Base-by-base conservation (phyloP, 2,797 vertebrate genomes). In the Eremophila alpestris region DNA sequence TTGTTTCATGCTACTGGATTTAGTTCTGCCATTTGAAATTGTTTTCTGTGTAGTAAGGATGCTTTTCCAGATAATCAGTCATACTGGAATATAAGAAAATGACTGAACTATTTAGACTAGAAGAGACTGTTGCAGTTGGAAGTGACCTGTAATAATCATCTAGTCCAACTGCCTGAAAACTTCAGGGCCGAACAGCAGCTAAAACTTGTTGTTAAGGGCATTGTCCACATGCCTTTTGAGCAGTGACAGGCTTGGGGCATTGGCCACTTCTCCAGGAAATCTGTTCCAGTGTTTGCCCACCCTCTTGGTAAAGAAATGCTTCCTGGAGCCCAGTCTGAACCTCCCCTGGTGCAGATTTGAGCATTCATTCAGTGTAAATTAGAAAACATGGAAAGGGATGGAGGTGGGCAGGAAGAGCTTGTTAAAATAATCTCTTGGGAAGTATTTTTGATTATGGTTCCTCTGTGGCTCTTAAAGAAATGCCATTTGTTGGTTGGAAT, bases 31-130 rank as follows among this genome's bases (percentile, higher is more conserved):
- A 13, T 7, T 20, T 68, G 13, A 59, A 45, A 27, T 36, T 36
- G 36, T 88, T 88, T 76, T 87, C n/a, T 73, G 29, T 73, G 21
- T 43, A 81, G 38, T 60, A 58, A 75, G 21, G 68, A 54, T 80
- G 24, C 8, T 84, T 80, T 68, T 74, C 20, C 9, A 54, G 32
- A 11, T 75, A 29, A 46, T 55, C 38, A 54, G 27, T 80, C 27
- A 41, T 65, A 41, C 21, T 55, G 78, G 62, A 81, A 68, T 87
- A 7, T n/a, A 71, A 68, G 34, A 58, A 91, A 65, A 36, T 30
- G 22, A 67, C 29, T 12, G 20, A 82, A 65, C 16, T 90, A 3
- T 56, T 54, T 69, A 40, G 30, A 58, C 5, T 17, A 75, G n/a
- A 69, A 27, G 19, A 56, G 13, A 34, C 7, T 59, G 1, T 54